These are phyloP conservation scores for Rallus limicola DNA, from an alignment of 2,113 vertebrate genomes.

Conservation along the genomic window DNA sequence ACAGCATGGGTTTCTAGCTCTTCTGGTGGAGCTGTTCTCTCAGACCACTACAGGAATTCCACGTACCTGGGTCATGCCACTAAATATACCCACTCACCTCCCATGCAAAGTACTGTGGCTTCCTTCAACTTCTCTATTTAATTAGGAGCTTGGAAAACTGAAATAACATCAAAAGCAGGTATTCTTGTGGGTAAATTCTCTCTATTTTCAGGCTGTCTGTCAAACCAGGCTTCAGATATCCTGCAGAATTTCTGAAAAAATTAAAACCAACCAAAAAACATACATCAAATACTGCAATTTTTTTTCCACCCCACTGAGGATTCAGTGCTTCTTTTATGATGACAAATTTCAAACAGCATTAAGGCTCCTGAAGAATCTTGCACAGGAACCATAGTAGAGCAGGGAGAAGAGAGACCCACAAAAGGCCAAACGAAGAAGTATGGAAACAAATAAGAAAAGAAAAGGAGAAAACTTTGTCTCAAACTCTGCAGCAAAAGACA, in stretches of 20 bases:
- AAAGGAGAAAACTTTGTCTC: background rate
- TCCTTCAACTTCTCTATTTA: background rate
- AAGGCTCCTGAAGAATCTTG: background rate
- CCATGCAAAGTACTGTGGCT: background rate
- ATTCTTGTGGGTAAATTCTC: background rate
- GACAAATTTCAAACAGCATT: background rate
- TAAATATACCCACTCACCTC: background rate
- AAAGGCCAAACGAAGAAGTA: background rate
- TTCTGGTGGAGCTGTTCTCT: background rate
- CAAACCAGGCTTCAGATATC: background rate
- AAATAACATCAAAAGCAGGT: background rate
- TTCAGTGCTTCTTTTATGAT: background rate
- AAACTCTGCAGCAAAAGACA: background rate
- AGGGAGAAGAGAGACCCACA: no score
- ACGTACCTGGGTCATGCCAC: no score
- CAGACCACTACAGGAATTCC: background rate
- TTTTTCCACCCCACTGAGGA: background rate
- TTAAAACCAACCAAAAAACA: background rate
- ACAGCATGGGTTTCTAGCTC: accelerated
- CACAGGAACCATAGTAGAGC: no score
- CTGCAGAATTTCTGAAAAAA: background rate
- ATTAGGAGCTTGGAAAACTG: background rate
- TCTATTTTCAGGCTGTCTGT: background rate
- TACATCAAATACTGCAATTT: background rate
- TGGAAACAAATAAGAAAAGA: background rate